Evolutionary conservation across 1,140 invertebrate species (phyloP).

Genomic region (Neomicropteryx cornuta): DNA sequence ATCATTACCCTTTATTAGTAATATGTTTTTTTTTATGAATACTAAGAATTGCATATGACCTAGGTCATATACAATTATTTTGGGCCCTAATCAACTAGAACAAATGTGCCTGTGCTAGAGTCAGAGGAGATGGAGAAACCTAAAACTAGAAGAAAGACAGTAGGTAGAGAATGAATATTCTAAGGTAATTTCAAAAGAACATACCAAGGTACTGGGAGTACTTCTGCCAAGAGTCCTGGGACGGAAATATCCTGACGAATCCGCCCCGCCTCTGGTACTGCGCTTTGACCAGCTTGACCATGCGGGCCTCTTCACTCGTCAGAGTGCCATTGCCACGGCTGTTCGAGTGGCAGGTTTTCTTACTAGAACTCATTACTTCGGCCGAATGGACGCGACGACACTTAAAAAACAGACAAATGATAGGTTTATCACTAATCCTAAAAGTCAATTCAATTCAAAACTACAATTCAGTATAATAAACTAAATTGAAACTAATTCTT

Average conservation of each 20-base stretch:
- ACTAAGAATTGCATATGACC: no score
- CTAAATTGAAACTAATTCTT: no score
- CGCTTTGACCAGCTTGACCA: slow-evolving; percentile 63
- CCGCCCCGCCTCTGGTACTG: slow-evolving; percentile 79
- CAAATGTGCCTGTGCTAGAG: no score
- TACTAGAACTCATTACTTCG: slow-evolving; percentile 40
- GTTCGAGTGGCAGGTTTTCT: slow-evolving; percentile 21
- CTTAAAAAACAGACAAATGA: slow-evolving; percentile 22
- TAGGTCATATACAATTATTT: no score
- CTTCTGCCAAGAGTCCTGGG: slow-evolving; percentile 73
- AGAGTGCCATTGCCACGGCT: slow-evolving; percentile 26
- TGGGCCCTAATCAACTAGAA: no score
- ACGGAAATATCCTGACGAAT: slow-evolving; percentile 87
- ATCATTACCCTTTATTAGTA: no score
- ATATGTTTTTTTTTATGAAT: no score
- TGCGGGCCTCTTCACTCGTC: slow-evolving; percentile 67
- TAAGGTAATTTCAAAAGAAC: slow-evolving; percentile 7
- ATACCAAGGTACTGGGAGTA: slow-evolving; percentile 62
- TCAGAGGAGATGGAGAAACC: no score
- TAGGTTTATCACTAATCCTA: no score
- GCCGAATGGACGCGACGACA: slow-evolving; percentile 56
- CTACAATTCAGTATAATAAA: no score
- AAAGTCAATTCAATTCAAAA: no score
- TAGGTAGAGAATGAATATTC: background rate
- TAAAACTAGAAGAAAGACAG: background rate